phyloP scores from a whole-genome alignment of 2,888 invertebrate species.

The Mesochorus sp. region DNA sequence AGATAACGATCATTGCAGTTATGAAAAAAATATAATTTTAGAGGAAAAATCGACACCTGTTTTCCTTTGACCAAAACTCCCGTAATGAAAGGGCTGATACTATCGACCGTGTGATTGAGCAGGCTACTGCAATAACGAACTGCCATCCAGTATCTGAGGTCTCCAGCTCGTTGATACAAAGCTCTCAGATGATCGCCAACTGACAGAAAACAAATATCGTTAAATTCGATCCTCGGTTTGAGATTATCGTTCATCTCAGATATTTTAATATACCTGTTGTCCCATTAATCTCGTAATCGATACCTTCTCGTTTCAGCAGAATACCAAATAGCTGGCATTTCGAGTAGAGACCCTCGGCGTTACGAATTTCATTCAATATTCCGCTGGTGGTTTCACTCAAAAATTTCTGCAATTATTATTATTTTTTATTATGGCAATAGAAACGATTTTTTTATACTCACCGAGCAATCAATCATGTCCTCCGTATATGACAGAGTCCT shows the following conservation, averaged over 20 bases:
- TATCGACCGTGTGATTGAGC: slow-evolving; percentile 97
- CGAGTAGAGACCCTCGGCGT: slow-evolving; percentile 89
- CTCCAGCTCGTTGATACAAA: slow-evolving; percentile 92
- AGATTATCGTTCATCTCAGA: too few relatives aligned
- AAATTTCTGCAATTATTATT: slow-evolving; percentile 83
- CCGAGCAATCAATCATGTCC: slow-evolving; percentile 83
- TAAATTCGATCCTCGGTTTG: neutral
- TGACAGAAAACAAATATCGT: slow-evolving; percentile 78
- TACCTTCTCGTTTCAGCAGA: slow-evolving; percentile 91
- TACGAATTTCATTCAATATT: slow-evolving; percentile 88
- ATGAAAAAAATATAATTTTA: neutral
- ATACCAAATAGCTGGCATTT: slow-evolving; percentile 93
- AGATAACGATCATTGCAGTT: slow-evolving; percentile 59
- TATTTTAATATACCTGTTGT: slow-evolving; percentile 79
- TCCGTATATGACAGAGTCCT: slow-evolving; percentile 90
- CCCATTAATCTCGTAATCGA: slow-evolving; percentile 88
- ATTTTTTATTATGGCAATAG: neutral
- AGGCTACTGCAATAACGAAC: slow-evolving; percentile 97
- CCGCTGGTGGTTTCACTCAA: slow-evolving; percentile 88
- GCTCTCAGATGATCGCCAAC: slow-evolving; percentile 88
- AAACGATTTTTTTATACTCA: slow-evolving; percentile 75
- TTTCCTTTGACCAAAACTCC: slow-evolving; percentile 98
- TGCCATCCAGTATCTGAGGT: slow-evolving; percentile 94
- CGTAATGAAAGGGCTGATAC: slow-evolving; percentile 98
- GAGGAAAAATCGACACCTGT: slow-evolving; percentile 86